Evolutionary conservation across 2,888 invertebrate genomes (phyloP), one percentile per base, ranked within the genome.

Genomic region (Chalcosyrphus nemorum): DNA sequence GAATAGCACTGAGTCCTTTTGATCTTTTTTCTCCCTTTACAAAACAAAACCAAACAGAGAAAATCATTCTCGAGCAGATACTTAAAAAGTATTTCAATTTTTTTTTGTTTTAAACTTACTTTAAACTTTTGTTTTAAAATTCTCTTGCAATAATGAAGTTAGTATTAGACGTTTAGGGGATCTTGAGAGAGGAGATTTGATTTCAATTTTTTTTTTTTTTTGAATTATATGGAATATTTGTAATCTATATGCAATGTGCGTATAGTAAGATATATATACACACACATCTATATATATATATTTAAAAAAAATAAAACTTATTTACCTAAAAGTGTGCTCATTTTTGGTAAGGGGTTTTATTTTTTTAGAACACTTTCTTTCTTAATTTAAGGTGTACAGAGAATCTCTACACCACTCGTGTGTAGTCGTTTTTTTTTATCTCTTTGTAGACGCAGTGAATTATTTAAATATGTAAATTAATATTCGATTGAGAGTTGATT

Each of bases 111-210:
- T 61, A 66, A 66, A n/a, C n/a, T n/a, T 38, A 70, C 45, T 66
- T 71, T 47, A 77, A 72, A n/a, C n/a, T 78, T 78, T 68, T 78
- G 43, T 38, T 84, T 80, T 74, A 63, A 56, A 35, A 24, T 50
- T 71, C 59, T 56, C 52, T 50, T 75, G 74, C 80, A 80, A 84
- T 80, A 82, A 68, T 84, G 70, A 80, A 84, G 19, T 78, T 29
- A 82, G 72, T 72, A 78, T 68, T 68, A 82, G 66, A 56, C 21
- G 21, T 59, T n/a, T n/a, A 32, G 66, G 50, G 47, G 65, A 50
- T 57, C 29, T 43, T 32, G 29, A 50, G 56, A 13, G 52, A 50
- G 54, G 56, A 61, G n/a, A n/a, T n/a, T n/a, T n/a, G n/a, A n/a
- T n/a, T n/a, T n/a, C n/a, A n/a, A n/a, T n/a, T 63, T 71, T 38